phyloP scores from a whole-genome alignment of 2,797 vertebrate genomes.

The Rhinophrynus dorsalis region DNA sequence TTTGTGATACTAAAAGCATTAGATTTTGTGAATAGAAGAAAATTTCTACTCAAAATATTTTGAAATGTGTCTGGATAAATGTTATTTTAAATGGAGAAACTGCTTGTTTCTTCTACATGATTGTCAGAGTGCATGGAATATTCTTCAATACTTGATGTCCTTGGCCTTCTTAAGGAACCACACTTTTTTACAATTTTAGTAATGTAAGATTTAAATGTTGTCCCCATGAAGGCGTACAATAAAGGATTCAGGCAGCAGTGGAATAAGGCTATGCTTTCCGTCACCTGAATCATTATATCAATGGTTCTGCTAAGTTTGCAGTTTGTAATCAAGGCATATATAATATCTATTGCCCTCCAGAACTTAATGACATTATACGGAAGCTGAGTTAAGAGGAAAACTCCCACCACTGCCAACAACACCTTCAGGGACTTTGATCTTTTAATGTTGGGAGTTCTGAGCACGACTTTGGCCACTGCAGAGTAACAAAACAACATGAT shows the following conservation, averaged over 20 bases:
- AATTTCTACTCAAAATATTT: too few relatives aligned
- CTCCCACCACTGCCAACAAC: slow-evolving; percentile 76
- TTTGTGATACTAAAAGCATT: too few relatives aligned
- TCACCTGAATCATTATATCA: slow-evolving; percentile 79
- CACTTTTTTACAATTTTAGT: slow-evolving; percentile 77
- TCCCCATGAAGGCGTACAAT: slow-evolving; percentile 82
- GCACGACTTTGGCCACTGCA: slow-evolving; percentile 66
- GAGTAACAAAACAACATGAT: slow-evolving; percentile 85
- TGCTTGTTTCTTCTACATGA: slow-evolving; percentile 77
- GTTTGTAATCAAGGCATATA: slow-evolving; percentile 78
- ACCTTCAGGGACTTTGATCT: slow-evolving; percentile 76
- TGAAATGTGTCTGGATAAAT: too few relatives aligned
- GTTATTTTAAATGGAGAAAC: slow-evolving; percentile 75
- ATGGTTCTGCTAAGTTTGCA: slow-evolving; percentile 78
- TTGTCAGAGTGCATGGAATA: slow-evolving; percentile 72
- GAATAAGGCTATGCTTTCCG: slow-evolving; percentile 81
- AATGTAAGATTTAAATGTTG: slow-evolving; percentile 81
- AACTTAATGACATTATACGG: slow-evolving; percentile 87
- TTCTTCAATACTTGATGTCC: slow-evolving; percentile 59
- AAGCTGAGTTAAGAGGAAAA: slow-evolving; percentile 85
- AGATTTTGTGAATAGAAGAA: too few relatives aligned
- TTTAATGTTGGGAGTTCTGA: slow-evolving; percentile 69
- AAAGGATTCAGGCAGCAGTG: slow-evolving; percentile 91
- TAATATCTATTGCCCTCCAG: slow-evolving; percentile 76
- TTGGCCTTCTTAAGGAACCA: slow-evolving; percentile 63